Evolutionary conservation across 2,113 vertebrate species (phyloP).

Genomic region (Apaloderma vittatum): DNA sequence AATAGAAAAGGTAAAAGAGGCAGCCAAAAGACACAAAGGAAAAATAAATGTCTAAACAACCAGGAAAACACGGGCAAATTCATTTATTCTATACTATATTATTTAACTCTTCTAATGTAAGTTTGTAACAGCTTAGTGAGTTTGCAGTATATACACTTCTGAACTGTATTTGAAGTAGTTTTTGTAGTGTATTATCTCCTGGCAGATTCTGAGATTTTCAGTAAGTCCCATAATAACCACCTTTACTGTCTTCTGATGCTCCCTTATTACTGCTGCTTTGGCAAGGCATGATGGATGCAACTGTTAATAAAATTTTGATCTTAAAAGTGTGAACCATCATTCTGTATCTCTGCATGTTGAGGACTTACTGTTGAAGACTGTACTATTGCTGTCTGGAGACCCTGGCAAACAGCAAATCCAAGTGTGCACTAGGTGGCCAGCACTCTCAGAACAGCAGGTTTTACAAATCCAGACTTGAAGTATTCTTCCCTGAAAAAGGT

Average conservation of each 20-base stretch:
- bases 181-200: not conserved
- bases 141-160: not conserved
- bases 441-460: not conserved
- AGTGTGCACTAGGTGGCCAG: not conserved
- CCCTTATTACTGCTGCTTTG: not conserved
- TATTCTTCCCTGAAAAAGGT: not conserved
- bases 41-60: not conserved
- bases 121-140: not conserved
- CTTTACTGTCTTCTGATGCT: not conserved
- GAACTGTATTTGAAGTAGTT: not conserved
- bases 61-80: not conserved
- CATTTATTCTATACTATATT: not conserved
- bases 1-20: not conserved
- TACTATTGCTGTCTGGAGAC: not conserved
- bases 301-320: not conserved
- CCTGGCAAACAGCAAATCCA: not conserved
- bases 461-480: not conserved
- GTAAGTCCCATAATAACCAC: not conserved
- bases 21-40: not conserved
- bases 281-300: not conserved
- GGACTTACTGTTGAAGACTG: not conserved
- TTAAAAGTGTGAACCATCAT: not conserved
- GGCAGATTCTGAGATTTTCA: not conserved
- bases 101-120: not conserved
- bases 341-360: not conserved